A percentile compares a stretch with the other conserved stretches of the same genome.
These are phyloP conservation scores for Ips nitidus DNA, from an alignment of 1,140 invertebrate genomes.

Conservation along the genomic window DNA sequence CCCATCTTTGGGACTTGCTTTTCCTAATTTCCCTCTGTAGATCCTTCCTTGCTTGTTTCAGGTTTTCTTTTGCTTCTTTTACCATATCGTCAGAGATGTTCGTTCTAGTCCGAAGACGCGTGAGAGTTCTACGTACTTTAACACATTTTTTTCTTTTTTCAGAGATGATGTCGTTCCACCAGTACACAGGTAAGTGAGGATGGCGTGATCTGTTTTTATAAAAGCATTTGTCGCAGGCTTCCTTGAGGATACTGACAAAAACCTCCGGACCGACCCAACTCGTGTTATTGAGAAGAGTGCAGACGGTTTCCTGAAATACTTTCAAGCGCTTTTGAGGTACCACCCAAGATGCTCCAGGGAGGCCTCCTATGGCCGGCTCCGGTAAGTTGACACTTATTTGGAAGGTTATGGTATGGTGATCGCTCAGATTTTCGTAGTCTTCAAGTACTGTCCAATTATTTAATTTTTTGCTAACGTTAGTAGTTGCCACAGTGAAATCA, in stretches of 20 bases:
- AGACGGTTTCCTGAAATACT: too few relatives aligned
- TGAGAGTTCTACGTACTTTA: neutral
- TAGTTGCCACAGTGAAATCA: too few relatives aligned
- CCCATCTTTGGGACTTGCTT: neutral
- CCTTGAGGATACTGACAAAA: neutral
- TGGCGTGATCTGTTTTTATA: neutral
- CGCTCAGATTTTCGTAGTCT: too few relatives aligned
- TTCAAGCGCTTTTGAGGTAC: too few relatives aligned
- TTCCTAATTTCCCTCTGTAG: neutral
- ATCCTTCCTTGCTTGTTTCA: neutral
- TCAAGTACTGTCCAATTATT: too few relatives aligned
- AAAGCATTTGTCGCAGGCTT: neutral
- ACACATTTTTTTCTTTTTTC: slow-evolving; percentile 3
- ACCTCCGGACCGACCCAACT: too few relatives aligned
- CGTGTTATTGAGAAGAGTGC: too few relatives aligned
- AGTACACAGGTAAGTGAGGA: neutral
- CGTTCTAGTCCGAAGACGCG: neutral
- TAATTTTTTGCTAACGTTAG: too few relatives aligned
- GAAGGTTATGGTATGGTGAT: too few relatives aligned
- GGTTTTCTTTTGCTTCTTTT: neutral
- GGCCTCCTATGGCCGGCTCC: too few relatives aligned
- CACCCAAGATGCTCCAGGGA: too few relatives aligned
- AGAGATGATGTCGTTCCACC: neutral
- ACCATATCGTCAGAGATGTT: neutral
- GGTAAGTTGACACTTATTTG: too few relatives aligned